Evolutionary conservation across 2,113 vertebrate species (phyloP).

Genomic region (Proteles cristata): DNA sequence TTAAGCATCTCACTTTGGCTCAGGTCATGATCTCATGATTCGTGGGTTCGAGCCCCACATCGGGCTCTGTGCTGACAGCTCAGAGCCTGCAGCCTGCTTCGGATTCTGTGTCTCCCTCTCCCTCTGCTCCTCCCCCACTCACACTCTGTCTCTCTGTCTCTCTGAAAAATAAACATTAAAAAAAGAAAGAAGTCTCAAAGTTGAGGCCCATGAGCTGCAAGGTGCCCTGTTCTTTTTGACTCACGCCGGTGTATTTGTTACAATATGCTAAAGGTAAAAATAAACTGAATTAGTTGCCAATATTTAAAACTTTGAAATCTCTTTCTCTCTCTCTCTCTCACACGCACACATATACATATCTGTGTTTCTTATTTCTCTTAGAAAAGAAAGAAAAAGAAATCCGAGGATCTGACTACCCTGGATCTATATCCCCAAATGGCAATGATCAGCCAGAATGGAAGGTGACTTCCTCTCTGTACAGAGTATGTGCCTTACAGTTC

Average conservation of each 20-base stretch:
- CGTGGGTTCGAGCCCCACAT: no score
- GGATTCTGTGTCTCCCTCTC: no score
- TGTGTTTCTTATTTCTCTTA: constrained; percentile 3
- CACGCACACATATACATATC: neutral
- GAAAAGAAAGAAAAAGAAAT: neutral
- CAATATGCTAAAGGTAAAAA: neutral
- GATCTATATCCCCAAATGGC: neutral
- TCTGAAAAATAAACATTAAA: no score
- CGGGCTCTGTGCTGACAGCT: no score
- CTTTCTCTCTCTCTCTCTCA: neutral
- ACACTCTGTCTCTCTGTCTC: no score
- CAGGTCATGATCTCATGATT: no score
- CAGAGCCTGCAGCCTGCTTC: no score
- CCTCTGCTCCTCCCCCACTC: no score
- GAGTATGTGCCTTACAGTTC: neutral
- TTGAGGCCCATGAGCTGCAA: neutral
- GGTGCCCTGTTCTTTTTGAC: neutral
- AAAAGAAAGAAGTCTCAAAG: neutral
- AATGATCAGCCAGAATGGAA: neutral
- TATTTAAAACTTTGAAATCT: constrained; percentile 26
- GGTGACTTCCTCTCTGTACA: neutral
- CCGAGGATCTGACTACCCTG: neutral
- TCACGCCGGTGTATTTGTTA: neutral
- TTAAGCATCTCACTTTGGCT: no score
- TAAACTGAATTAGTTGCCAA: neutral